Evolutionary conservation across 2,113 vertebrate genomes (phyloP).

Genomic region (Thalassarche chlororhynchos): DNA sequence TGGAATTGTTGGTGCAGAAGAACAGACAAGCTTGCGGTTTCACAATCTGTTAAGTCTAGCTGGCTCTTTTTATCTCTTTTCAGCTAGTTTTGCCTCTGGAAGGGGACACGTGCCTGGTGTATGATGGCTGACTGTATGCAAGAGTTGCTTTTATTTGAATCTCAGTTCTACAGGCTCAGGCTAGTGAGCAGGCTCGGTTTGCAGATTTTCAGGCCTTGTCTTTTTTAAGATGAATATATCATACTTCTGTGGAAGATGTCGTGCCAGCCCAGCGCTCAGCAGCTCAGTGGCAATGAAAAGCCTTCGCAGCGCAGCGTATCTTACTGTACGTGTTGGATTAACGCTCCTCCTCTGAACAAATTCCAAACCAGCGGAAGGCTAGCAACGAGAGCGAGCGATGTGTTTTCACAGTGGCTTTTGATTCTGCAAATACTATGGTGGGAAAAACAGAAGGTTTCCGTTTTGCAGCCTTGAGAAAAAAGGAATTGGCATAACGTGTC

Average conservation of each 20-base stretch:
- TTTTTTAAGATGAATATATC: not conserved
- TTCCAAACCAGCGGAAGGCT: not conserved
- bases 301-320: rapidly evolving
- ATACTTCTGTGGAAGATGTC: not conserved
- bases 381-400: rapidly evolving
- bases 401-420: not conserved
- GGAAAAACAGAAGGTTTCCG: not conserved
- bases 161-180: not conserved
- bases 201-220: not conserved
- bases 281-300: not conserved
- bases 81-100: not conserved
- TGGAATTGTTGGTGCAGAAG: not conserved
- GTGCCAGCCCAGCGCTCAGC: not conserved
- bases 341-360: not conserved
- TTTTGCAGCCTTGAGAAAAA: not conserved
- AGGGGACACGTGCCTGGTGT: rapidly evolving
- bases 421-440: not conserved
- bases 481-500: not conserved
- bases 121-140: not conserved
- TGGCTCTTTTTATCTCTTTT: not conserved
- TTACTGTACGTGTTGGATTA: not conserved
- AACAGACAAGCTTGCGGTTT: not conserved
- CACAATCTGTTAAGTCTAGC: no score
- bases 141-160: not conserved
- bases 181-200: not conserved